Percentiles rank a stretch among this genome's conserved stretches.
Conservation (phyloP, 2,113 vertebrate genomes). For the Megalops atlanticus region DNA sequence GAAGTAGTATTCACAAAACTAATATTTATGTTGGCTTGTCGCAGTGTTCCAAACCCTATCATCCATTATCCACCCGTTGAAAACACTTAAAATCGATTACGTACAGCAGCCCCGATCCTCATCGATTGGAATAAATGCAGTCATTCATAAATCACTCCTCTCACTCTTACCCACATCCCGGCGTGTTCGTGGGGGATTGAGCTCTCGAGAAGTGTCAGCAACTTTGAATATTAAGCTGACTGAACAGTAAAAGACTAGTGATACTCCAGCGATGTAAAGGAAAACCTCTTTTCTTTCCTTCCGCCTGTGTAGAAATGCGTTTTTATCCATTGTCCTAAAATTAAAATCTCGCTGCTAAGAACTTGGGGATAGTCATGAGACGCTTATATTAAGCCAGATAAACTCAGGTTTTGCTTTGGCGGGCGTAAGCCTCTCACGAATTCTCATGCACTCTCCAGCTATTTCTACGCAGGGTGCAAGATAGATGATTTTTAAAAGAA, state of each 20-base stretch:
- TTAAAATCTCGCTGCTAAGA: background rate
- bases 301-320: conserved; percentile 37
- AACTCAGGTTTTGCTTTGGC: background rate
- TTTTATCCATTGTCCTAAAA: conserved; percentile 44
- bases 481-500: background rate
- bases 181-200: conserved; percentile 45
- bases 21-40: conserved; percentile 4
- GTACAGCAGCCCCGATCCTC: background rate
- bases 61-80: background rate
- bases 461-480: background rate
- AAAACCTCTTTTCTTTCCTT: conserved; percentile 65
- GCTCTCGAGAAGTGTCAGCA: conserved; percentile 38
- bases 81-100: conserved; percentile 10
- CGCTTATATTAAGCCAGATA: conserved; percentile 1
- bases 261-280: conserved; percentile 64
- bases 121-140: background rate
- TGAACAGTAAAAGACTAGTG: conserved; percentile 59
- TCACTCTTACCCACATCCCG: conserved; percentile 62
- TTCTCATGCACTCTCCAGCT: background rate
- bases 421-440: conserved; percentile 6
- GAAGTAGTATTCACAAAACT: background rate
- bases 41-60: background rate
- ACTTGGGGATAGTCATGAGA: conserved; percentile 2
- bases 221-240: conserved; percentile 59
- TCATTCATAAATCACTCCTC: background rate